These are phyloP conservation scores for Sinopyrophorus schimmeli DNA, from an alignment of 2,888 invertebrate genomes.

Conservation along the genomic window DNA sequence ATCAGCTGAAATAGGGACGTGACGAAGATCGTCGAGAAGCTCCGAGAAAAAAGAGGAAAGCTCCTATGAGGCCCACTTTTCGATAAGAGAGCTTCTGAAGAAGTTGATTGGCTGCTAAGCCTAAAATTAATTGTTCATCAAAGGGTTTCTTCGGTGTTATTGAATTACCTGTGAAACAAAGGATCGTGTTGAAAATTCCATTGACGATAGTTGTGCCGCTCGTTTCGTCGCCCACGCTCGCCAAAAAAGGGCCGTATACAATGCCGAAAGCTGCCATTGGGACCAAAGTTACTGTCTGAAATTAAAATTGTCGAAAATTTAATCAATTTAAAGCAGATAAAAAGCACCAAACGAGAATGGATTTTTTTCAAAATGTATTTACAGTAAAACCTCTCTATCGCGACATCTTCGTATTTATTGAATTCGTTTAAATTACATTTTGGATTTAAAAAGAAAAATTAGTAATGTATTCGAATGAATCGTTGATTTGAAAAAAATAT, in stretches of 20 bases:
- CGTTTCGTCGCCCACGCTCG: constrained; percentile 67
- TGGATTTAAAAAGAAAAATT: too few relatives aligned
- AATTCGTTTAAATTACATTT: too few relatives aligned
- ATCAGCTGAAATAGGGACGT: constrained; percentile 65
- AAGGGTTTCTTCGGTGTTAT: constrained; percentile 16
- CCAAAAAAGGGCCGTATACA: constrained; percentile 70
- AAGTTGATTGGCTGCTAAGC: constrained; percentile 68
- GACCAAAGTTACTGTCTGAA: constrained; percentile 68
- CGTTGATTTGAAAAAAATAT: too few relatives aligned
- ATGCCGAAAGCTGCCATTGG: constrained; percentile 72
- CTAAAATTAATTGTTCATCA: constrained; percentile 52
- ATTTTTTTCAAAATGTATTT: too few relatives aligned
- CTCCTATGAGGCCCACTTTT: constrained; percentile 68
- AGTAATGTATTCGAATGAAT: too few relatives aligned
- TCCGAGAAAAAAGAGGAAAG: constrained; percentile 66
- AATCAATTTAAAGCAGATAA: too few relatives aligned
- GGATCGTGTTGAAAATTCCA: constrained; percentile 68
- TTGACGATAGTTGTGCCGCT: constrained; percentile 71
- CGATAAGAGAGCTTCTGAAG: constrained; percentile 69
- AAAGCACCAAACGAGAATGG: too few relatives aligned
- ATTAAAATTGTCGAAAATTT: neutral
- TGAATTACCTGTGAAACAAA: constrained; percentile 63
- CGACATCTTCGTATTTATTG: too few relatives aligned
- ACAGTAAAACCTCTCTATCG: too few relatives aligned
- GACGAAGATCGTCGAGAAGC: constrained; percentile 66